Evolutionary conservation across 2,113 vertebrate species (phyloP), one percentile per base, ranked within the genome.

Genomic region (Chelonoidis abingdonii): DNA sequence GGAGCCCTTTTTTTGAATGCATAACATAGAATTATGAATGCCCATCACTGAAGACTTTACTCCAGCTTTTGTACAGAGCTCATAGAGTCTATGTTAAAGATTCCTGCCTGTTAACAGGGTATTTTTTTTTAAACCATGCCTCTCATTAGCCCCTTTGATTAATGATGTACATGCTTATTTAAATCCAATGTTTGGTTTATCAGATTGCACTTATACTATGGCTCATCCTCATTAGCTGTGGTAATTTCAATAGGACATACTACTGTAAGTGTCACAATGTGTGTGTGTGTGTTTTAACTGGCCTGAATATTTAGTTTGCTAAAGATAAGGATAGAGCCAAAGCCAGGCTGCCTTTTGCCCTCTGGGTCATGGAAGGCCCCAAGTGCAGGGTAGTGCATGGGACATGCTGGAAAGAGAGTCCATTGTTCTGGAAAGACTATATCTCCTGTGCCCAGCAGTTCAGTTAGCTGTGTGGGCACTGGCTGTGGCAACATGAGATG

Each of bases 301-400:
- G 21, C 47, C n/a, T 78, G 11, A 21, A 62, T 92, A 78, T 95
- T 41, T 81, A 89, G 88, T 81, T 79, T 79, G n/a, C 4, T 81
- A 53, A 0, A 85, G 54, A 79, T 76, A 79, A 29, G 41, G 3
- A 52, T 35, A 10, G 81, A 16, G 84, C 17, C 31, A 85, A 81
- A 78, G 47, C 13, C 65, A 38, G 16, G 19, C 35, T 5, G 10
- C n/a, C 21, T 47, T 44, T 78, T 78, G 22, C 11, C 72, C 38
- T 24, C 12, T 27, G 41, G n/a, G 22, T 41, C 72, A 27, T 14
- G 22, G 38, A 24, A 10, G 38, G 22, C 41, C 25, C 16, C 11
- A 90, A 84, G 53, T 79, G 2, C 31, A 80, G 4, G 22, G 22
- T 38, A 4, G 10, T 50, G 47, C 53, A 86, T 27, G 84, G 29